Evolutionary conservation across 1,140 invertebrate species (phyloP).

Genomic region (Philotrypesis tridentata): DNA sequence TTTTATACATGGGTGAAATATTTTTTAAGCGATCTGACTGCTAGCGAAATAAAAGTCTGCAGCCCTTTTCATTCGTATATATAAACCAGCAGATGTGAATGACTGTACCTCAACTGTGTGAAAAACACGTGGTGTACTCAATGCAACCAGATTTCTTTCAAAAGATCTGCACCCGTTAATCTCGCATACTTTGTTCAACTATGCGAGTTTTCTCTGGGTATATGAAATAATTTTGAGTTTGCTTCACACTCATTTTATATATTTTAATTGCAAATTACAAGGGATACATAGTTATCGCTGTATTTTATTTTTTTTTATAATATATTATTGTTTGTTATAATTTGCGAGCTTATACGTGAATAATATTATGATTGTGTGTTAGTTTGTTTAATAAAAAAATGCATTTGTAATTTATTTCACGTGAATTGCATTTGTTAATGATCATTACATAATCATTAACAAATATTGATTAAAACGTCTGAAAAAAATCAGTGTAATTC

Average conservation of each 20-base stretch:
- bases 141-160: conserved; percentile 32
- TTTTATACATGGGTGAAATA: conserved; percentile 11
- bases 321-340: too few relatives aligned
- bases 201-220: not conserved
- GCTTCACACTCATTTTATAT: not conserved
- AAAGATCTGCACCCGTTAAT: conserved; percentile 17
- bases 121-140: not conserved
- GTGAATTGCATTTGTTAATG: too few relatives aligned
- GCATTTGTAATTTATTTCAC: too few relatives aligned
- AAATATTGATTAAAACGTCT: too few relatives aligned
- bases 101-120: conserved; percentile 2
- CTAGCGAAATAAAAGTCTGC: conserved; percentile 6
- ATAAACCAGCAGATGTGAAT: not conserved
- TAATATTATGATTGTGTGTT: too few relatives aligned
- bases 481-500: too few relatives aligned
- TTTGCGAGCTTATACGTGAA: too few relatives aligned
- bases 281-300: too few relatives aligned
- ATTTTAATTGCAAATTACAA: not conserved
- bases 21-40: conserved; percentile 3
- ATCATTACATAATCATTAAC: too few relatives aligned
- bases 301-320: too few relatives aligned
- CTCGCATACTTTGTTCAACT: not conserved
- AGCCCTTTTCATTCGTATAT: not conserved
- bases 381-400: too few relatives aligned
- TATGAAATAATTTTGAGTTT: not conserved